These are phyloP conservation scores for Eupithecia tripunctaria DNA, from an alignment of 2,888 invertebrate species.

Conservation along the genomic window DNA sequence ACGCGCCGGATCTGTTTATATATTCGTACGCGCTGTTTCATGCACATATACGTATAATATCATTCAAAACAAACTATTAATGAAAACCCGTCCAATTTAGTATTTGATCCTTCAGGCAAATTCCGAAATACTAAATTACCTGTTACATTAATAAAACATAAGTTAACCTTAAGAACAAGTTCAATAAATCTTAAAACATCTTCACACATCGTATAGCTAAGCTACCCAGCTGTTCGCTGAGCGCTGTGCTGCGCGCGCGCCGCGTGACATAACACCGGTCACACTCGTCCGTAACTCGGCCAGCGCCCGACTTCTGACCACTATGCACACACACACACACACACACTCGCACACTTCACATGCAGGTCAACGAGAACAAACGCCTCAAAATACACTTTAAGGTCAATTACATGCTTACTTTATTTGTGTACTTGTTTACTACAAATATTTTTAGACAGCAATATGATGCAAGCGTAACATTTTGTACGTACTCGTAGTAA, in stretches of 20 bases:
- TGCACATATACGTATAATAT: too few species aligned
- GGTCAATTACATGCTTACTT: slow-evolving; percentile 2
- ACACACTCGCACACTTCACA: neutral
- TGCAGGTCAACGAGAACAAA: slow-evolving; percentile 14
- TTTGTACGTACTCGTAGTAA: too few species aligned
- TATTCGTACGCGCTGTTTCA: too few species aligned
- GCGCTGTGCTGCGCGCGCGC: neutral
- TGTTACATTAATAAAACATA: neutral
- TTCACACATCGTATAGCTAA: neutral
- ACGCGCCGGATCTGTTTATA: too few species aligned
- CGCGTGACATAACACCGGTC: slow-evolving; percentile 32
- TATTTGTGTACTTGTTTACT: neutral
- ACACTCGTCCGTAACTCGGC: slow-evolving; percentile 22
- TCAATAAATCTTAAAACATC: neutral
- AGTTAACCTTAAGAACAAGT: neutral
- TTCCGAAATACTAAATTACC: neutral
- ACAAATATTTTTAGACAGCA: too few species aligned
- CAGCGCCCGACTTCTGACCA: neutral
- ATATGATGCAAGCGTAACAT: too few species aligned
- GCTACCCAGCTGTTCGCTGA: neutral
- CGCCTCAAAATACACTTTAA: neutral
- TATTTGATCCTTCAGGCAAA: neutral
- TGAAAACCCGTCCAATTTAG: too few species aligned
- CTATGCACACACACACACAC: neutral
- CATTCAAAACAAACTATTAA: too few species aligned